phyloP scores from a whole-genome alignment of 2,113 vertebrate species.

The Ondatra zibethicus region DNA sequence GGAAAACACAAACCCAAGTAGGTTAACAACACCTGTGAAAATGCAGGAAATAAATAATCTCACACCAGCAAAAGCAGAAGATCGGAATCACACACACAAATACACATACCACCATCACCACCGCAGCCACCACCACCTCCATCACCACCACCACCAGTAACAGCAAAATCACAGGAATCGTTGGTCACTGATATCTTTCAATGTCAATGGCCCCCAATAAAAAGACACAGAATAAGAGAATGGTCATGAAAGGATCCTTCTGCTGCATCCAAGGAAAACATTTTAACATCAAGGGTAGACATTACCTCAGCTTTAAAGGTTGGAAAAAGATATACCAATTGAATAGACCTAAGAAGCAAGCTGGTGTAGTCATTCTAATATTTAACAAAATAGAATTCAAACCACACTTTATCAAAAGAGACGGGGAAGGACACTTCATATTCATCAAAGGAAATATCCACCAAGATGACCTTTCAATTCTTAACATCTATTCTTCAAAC shows the following conservation, averaged over 20 bases:
- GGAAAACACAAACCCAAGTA: background rate
- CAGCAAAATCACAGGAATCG: background rate
- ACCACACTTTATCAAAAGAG: background rate
- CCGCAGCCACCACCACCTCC: background rate
- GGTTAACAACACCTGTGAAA: background rate
- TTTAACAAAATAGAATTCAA: background rate
- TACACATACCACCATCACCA: too few species aligned
- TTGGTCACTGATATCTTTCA: background rate
- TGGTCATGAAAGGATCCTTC: background rate
- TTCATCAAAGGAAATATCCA: background rate
- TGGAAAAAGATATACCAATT: background rate
- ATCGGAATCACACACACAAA: background rate
- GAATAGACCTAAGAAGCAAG: background rate
- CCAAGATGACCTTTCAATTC: background rate
- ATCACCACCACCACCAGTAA: background rate
- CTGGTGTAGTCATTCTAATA: background rate
- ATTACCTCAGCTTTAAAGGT: background rate
- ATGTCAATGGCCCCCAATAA: background rate
- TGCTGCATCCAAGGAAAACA: background rate
- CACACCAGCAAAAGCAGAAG: background rate
- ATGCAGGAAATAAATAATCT: background rate
- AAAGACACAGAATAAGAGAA: background rate
- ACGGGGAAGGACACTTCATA: background rate
- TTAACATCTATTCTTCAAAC: background rate
- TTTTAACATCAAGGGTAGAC: background rate